phyloP scores from a whole-genome alignment of 2,888 invertebrate species.

The Drosophila nigricruria region DNA sequence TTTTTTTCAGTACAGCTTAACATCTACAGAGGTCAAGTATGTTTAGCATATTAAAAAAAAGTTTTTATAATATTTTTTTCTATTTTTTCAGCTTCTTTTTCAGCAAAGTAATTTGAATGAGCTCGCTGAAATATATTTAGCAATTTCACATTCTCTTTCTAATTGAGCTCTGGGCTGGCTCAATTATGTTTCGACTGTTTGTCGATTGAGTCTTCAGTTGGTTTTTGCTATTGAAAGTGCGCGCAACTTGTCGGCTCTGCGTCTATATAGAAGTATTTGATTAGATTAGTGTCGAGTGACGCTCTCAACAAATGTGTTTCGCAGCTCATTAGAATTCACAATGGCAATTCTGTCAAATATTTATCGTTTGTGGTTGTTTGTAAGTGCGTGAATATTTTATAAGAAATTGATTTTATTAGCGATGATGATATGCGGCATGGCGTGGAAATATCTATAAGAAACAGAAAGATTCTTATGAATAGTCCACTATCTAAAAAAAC shows the following conservation, averaged over 20 bases:
- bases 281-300: slow-evolving; percentile 3
- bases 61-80: slow-evolving; percentile 8
- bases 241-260: slow-evolving; percentile 35
- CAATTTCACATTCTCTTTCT: slow-evolving; percentile 49
- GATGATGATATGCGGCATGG: neutral
- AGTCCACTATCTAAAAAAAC: no score
- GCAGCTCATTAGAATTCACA: slow-evolving; percentile 56
- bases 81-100: slow-evolving; percentile 13
- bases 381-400: slow-evolving; percentile 52
- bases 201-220: slow-evolving; percentile 53
- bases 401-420: slow-evolving; percentile 7
- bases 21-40: slow-evolving; percentile 46
- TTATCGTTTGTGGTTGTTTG: slow-evolving; percentile 42
- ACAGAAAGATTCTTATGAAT: no score
- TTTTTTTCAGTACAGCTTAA: neutral
- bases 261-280: neutral
- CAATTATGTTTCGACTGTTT: slow-evolving; percentile 29
- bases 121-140: slow-evolving; percentile 46
- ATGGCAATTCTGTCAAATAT: slow-evolving; percentile 48
- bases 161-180: slow-evolving; percentile 42
- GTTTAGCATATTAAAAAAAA: slow-evolving; percentile 26
- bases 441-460: neutral
- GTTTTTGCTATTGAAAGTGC: slow-evolving; percentile 54
- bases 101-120: slow-evolving; percentile 43
- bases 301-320: slow-evolving; percentile 25